A percentile compares a stretch with the other conserved stretches of the same genome.
phyloP scores from a whole-genome alignment of 2,888 invertebrate species.

The Epirrita christyi region DNA sequence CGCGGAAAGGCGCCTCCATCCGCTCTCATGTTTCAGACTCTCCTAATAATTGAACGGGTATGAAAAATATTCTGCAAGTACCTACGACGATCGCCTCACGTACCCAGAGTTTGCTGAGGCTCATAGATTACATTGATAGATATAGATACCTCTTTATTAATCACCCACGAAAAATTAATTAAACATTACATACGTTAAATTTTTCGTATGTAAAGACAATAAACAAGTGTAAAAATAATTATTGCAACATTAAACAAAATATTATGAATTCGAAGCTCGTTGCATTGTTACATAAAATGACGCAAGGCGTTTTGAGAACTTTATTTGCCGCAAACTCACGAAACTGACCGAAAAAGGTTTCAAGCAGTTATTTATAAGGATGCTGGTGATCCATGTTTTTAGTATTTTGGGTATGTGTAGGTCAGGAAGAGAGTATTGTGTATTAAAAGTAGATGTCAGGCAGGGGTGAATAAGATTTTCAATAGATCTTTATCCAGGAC shows the following conservation, averaged over 20 bases:
- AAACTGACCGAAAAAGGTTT: slow-evolving; percentile 40
- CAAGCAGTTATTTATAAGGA: not conserved
- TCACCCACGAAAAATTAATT: too few species aligned
- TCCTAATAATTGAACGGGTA: not conserved
- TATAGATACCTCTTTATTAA: too few species aligned
- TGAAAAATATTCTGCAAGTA: not conserved
- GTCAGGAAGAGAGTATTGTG: too few species aligned
- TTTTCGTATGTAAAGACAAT: not conserved
- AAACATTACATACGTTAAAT: too few species aligned
- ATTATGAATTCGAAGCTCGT: slow-evolving; percentile 50
- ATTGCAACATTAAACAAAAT: slow-evolving; percentile 17
- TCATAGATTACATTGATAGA: too few species aligned
- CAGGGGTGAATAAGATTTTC: too few species aligned
- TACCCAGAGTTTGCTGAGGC: not conserved
- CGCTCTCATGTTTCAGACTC: slow-evolving; percentile 42
- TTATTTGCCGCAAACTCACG: slow-evolving; percentile 49
- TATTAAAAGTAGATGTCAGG: too few species aligned
- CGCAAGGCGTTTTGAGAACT: slow-evolving; percentile 53
- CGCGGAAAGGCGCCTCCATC: slow-evolving; percentile 62
- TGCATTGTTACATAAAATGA: slow-evolving; percentile 55
- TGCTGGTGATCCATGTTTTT: not conserved
- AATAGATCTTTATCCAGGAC: too few species aligned
- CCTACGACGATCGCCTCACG: too few species aligned
- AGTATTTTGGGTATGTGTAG: too few species aligned
- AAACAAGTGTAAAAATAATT: slow-evolving; percentile 6